phyloP scores from a whole-genome alignment of 2,888 invertebrate genomes.

The Dendrolimus houi region DNA sequence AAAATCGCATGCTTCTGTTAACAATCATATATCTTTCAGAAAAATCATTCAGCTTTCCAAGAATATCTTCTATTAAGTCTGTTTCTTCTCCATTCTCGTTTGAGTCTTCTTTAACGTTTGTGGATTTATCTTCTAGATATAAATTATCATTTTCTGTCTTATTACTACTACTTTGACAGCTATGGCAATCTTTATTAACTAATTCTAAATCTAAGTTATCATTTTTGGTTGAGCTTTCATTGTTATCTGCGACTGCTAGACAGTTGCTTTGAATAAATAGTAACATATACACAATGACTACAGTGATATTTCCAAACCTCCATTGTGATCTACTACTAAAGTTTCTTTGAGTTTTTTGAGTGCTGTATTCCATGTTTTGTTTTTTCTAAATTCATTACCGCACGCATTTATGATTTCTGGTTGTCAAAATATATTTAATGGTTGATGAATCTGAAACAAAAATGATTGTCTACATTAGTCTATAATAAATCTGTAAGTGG shows the following conservation, averaged over 20 bases:
- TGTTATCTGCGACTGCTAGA: slow-evolving; percentile 40
- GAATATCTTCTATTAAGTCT: slow-evolving; percentile 37
- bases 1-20: slow-evolving; percentile 47
- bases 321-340: slow-evolving; percentile 40
- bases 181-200: slow-evolving; percentile 65
- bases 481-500: too few species aligned
- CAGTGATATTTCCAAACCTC: slow-evolving; percentile 36
- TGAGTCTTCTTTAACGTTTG: slow-evolving; percentile 11
- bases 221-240: slow-evolving; percentile 50
- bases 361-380: slow-evolving; percentile 46
- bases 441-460: slow-evolving; percentile 50
- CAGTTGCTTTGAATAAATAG: slow-evolving; percentile 38
- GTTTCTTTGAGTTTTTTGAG: slow-evolving; percentile 30
- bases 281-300: slow-evolving; percentile 46
- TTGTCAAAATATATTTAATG: slow-evolving; percentile 19
- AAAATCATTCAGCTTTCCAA: slow-evolving; percentile 39
- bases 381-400: slow-evolving; percentile 57
- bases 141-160: slow-evolving; percentile 20
- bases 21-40: slow-evolving; percentile 44
- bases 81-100: slow-evolving; percentile 14
- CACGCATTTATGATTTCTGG: slow-evolving; percentile 12
- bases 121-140: slow-evolving; percentile 12
- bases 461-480: background rate
- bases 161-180: slow-evolving; percentile 54
- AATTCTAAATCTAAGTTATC: slow-evolving; percentile 48